Evolutionary conservation across 2,888 invertebrate genomes (phyloP).

Genomic region (Volucella bombylans): DNA sequence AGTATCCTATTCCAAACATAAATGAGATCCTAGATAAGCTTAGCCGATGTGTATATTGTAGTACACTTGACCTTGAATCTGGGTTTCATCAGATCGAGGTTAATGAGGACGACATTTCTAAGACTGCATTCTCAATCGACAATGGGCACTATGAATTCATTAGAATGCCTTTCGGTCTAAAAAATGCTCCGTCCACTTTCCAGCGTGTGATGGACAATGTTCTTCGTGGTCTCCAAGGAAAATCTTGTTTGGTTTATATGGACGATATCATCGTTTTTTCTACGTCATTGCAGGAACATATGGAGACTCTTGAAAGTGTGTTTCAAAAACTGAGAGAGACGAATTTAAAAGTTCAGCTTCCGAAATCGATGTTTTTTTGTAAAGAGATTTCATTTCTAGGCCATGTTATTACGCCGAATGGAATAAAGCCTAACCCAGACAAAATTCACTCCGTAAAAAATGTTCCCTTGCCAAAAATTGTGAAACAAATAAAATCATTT

Average conservation of each 20-base stretch:
- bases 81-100: slow-evolving; percentile 60
- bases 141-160: slow-evolving; percentile 40
- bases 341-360: no score
- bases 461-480: slow-evolving; percentile 3
- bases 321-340: no score
- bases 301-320: no score
- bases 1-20: slow-evolving; percentile 52
- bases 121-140: not conserved
- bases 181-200: slow-evolving; percentile 30
- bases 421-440: slow-evolving; percentile 15
- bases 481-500: slow-evolving; percentile 20
- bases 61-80: slow-evolving; percentile 10
- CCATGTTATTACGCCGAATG: slow-evolving; percentile 12
- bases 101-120: slow-evolving; percentile 8
- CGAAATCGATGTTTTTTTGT: slow-evolving; percentile 18
- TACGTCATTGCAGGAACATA: slow-evolving; percentile 11
- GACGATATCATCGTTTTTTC: slow-evolving; percentile 26
- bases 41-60: slow-evolving; percentile 1
- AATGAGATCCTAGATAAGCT: slow-evolving; percentile 26
- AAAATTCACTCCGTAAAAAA: slow-evolving; percentile 19
- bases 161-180: slow-evolving; percentile 17
- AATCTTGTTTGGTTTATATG: slow-evolving; percentile 19
- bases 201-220: slow-evolving; percentile 30
- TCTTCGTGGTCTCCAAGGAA: slow-evolving; percentile 5
- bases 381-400: slow-evolving; percentile 34